phyloP scores from a whole-genome alignment of 2,113 vertebrate species.

The Excalfactoria chinensis region DNA sequence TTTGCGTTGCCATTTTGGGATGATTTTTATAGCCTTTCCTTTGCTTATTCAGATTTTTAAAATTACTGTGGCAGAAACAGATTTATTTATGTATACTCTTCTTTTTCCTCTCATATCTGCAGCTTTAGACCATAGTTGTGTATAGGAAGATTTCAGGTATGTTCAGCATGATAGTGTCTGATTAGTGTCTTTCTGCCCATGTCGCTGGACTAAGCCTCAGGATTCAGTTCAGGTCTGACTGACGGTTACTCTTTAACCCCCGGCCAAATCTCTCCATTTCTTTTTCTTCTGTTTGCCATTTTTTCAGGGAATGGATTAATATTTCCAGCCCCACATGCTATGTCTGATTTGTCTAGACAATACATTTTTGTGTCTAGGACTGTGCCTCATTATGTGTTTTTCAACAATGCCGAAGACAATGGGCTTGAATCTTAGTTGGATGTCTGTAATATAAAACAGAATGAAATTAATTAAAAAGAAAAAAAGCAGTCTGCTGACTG shows the following conservation, averaged over 20 bases:
- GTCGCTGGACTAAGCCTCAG: neutral
- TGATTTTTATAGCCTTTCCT: neutral
- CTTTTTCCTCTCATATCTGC: neutral
- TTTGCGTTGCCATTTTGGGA: neutral
- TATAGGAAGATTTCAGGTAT: neutral
- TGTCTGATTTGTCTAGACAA: constrained; percentile 72
- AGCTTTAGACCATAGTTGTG: neutral
- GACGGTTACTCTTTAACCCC: constrained; percentile 14
- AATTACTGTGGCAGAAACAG: neutral
- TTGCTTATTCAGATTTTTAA: neutral
- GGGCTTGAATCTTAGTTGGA: constrained; percentile 50
- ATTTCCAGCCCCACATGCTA: constrained; percentile 57
- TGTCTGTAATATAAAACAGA: constrained; percentile 58
- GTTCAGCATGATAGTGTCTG: neutral
- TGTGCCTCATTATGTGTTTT: constrained; percentile 60
- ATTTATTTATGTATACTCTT: rapidly evolving
- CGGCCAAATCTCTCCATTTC: constrained; percentile 30
- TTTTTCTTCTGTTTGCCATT: constrained; percentile 55
- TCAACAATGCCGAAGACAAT: constrained; percentile 50
- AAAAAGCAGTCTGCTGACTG: constrained; percentile 46
- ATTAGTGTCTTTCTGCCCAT: neutral
- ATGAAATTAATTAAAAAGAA: constrained; percentile 37
- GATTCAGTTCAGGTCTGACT: neutral
- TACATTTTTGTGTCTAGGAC: constrained; percentile 68
- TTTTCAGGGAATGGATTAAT: constrained; percentile 27